These are phyloP conservation scores for Cartodere bifasciata DNA, from an alignment of 2,888 invertebrate genomes.

Conservation along the genomic window DNA sequence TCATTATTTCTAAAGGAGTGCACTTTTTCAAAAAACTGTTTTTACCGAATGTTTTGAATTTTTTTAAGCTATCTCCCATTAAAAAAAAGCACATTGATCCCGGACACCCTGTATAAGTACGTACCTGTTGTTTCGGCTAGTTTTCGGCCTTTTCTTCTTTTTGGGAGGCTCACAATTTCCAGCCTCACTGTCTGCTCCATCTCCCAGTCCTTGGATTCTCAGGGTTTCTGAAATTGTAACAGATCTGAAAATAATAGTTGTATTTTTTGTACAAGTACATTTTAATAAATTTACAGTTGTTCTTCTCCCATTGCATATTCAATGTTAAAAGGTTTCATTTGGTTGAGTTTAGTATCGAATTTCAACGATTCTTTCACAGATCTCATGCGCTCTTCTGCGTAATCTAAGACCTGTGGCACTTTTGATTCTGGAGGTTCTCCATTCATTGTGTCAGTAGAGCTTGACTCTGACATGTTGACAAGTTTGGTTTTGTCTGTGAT, in stretches of 20 bases:
- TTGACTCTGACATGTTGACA: constrained; percentile 28
- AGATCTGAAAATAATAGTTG: constrained; percentile 11
- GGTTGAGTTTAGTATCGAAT: constrained; percentile 16
- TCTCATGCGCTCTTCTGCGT: constrained; percentile 27
- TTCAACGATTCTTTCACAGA: constrained; percentile 26
- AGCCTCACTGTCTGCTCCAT: constrained; percentile 24
- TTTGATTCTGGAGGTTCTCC: constrained; percentile 6
- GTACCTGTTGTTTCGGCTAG: constrained; percentile 24
- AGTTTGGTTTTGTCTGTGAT: constrained; percentile 29
- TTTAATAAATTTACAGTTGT: constrained; percentile 21
- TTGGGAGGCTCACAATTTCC: constrained; percentile 22
- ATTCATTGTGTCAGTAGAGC: constrained; percentile 27
- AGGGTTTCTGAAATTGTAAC: constrained; percentile 18
- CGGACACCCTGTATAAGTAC: too few species aligned
- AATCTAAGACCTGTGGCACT: constrained; percentile 19
- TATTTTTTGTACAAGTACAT: constrained; percentile 1
- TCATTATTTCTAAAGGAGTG: too few species aligned
- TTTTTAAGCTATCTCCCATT: too few species aligned
- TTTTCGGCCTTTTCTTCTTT: constrained; percentile 29
- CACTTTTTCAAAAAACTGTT: too few species aligned
- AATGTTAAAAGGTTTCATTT: constrained; percentile 27
- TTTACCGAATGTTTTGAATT: too few species aligned
- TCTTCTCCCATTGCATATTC: constrained; percentile 26
- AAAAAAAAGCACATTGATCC: too few species aligned
- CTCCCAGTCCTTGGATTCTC: constrained; percentile 25